Evolutionary conservation across 2,888 invertebrate species (phyloP), one percentile per base, ranked within the genome.

Genomic region (Drymonia ruficornis): DNA sequence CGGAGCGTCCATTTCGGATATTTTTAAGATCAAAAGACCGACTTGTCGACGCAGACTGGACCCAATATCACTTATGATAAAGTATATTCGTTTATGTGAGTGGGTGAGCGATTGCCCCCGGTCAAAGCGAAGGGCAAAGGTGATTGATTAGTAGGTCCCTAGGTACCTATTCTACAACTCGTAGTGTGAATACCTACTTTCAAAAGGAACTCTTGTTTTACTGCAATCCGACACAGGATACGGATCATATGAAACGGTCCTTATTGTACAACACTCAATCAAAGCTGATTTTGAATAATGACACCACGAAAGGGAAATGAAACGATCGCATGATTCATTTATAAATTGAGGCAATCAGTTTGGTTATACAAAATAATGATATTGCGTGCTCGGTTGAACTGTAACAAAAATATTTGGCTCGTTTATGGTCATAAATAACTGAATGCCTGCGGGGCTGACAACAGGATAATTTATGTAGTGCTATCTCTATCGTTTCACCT

Each of bases 331-430:
- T 75, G 76, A 74, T 70, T 71, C 68, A 71, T 74, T 72, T 63
- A 62, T 67, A 72, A 72, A 73, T 76, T 74, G 73, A 78, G 44
- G 71, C 78, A 80, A 82, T 83, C 74, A 67, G 67, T 74, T 76
- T 61, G 70, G 53, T 67, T 72, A 69, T 64, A 73, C 68, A 70
- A 63, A 60, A 61, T 73, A 76, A 80, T 72, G 65, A 65, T 53
- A 49, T 78, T 71, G 76, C 78, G 77, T 81, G 73, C 48, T 56
- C 42, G 49, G 64, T 54, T 59, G 44, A 70, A 53, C 12, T 19
- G 47, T 46, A 34, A 56, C 52, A 36, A 56, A 36, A 59, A 46
- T 52, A 57, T 55, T 61, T 38, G 49, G 29, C 31, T 19, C 43
- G 19, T 19, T 43, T 43, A 23, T 43, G 43, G 19, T 19, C 19